phyloP scores from a whole-genome alignment of 92 coral and sea anemone genomes.

The Zoanthus gigantus region DNA sequence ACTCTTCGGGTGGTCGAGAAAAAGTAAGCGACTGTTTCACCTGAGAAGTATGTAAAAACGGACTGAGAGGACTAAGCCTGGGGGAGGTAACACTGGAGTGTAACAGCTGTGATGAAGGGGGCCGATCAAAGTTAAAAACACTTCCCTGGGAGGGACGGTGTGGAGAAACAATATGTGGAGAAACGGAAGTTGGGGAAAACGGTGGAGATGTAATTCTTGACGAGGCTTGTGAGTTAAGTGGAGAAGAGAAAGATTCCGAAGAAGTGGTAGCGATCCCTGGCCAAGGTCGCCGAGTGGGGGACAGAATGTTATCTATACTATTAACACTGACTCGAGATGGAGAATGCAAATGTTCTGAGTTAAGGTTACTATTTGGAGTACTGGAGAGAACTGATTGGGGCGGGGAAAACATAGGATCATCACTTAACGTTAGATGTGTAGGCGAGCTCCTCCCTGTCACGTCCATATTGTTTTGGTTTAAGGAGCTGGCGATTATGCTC shows the following conservation, averaged over 20 bases:
- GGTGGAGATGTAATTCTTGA: constrained; percentile 87
- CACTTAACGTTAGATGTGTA: constrained; percentile 68
- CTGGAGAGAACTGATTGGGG: constrained; percentile 72
- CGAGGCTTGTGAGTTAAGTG: constrained; percentile 79
- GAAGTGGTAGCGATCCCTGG: constrained; percentile 68
- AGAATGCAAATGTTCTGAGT: constrained; percentile 79
- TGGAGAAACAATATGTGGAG: constrained; percentile 87
- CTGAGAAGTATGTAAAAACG: constrained; percentile 74
- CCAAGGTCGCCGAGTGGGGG: constrained; percentile 86
- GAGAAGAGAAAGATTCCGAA: constrained; percentile 72
- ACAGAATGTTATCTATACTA: constrained; percentile 75
- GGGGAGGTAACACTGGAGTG: constrained; percentile 92
- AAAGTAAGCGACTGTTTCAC: constrained; percentile 67
- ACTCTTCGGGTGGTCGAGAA: constrained; percentile 68
- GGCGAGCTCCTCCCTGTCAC: constrained; percentile 57
- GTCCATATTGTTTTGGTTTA: constrained; percentile 64
- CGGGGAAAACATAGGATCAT: constrained; percentile 92
- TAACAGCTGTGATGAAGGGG: constrained; percentile 73
- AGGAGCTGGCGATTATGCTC: constrained; percentile 63
- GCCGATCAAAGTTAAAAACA: constrained; percentile 91
- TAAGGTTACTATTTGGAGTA: constrained; percentile 80
- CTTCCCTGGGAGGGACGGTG: constrained; percentile 84
- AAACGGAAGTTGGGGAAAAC: constrained; percentile 86
- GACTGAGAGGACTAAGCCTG: constrained; percentile 87
- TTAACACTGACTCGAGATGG: constrained; percentile 56